Evolutionary conservation across 2,113 vertebrate species (phyloP), one percentile per base, ranked within the genome.

Genomic region (Lasiurus borealis): DNA sequence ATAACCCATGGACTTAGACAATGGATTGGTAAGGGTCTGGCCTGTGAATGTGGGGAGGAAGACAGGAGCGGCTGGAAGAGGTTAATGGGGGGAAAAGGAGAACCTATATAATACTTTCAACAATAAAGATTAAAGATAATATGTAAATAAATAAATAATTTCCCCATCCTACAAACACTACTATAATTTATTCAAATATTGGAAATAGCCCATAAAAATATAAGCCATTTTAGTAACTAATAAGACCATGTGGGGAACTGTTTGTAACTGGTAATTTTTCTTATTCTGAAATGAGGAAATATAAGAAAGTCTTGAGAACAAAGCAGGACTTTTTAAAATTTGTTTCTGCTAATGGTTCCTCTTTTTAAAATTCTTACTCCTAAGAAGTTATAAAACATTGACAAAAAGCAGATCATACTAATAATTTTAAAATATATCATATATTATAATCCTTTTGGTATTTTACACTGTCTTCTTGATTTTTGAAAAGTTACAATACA

Each of bases 161-260:
- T 59, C 59, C 21, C 29, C 48, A 73, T 46, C n/a, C 15, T 64
- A 14, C 29, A 44, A 66, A 31, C 16, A 95, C 19, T 34, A 64
- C 83, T 88, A 54, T 7, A 84, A 40, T 95, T 90, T 93, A 36
- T 69, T 81, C 52, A 62, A 54, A 16, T 87, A 62, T 40, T 84
- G 14, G 21, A 71, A 91, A 86, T 75, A 71, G 3, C 50, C 12
- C 40, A 14, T n/a, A 59, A 52, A 95, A 85, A 52, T 78, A 72
- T 9, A 66, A 95, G 15, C 19, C 34, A 46, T 57, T 64, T 75
- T 75, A 88, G 19, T 15, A 36, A 10, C 36, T 88, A 19, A 2
- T 75, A 91, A 77, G 21, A 78, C 66, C 23, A 68, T 52, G 27
- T 44, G 36, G 11, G 13, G 81, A 75, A 36, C 10, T 66, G 7